Percentiles rank a stretch among this genome's conserved stretches.
Evolutionary conservation across 2,113 vertebrate genomes (phyloP).

Genomic region (Mirounga angustirostris): DNA sequence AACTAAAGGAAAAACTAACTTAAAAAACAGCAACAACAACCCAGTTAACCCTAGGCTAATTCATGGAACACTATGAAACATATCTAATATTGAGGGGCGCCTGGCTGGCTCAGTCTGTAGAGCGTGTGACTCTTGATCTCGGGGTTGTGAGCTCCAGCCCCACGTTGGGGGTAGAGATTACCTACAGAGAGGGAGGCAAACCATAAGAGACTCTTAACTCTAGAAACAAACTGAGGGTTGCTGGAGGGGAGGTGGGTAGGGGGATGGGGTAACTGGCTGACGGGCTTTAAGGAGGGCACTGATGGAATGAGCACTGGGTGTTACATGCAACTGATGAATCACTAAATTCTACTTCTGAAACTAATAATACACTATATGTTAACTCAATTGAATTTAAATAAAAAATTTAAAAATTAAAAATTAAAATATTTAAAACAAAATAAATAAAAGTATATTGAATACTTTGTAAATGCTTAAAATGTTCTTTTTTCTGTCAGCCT

Average conservation of each 20-base stretch:
- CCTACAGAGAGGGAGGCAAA: not conserved
- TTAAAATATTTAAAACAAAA: not conserved
- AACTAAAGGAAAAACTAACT: not conserved
- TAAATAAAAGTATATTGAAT: conserved; percentile 52
- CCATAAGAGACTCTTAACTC: not conserved
- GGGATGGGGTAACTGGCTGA: not conserved
- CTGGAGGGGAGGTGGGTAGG: not conserved
- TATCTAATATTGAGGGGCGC: not conserved
- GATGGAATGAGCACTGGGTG: not conserved
- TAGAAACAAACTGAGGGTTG: not conserved
- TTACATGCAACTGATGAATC: not conserved
- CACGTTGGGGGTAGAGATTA: not conserved
- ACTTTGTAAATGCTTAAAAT: conserved; percentile 62
- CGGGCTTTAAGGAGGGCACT: not conserved
- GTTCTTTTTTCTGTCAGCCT: conserved; percentile 70
- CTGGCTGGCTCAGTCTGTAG: not conserved
- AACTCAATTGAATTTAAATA: not conserved
- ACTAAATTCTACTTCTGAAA: not conserved
- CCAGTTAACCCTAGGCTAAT: not conserved
- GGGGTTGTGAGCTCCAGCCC: not conserved
- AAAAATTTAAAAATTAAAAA: not conserved
- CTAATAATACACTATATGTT: not conserved
- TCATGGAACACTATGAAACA: not conserved
- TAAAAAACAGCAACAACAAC: not conserved
- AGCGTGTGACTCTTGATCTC: not conserved